Conservation (phyloP, 2,888 invertebrate species). For the Nysson spinosus region DNA sequence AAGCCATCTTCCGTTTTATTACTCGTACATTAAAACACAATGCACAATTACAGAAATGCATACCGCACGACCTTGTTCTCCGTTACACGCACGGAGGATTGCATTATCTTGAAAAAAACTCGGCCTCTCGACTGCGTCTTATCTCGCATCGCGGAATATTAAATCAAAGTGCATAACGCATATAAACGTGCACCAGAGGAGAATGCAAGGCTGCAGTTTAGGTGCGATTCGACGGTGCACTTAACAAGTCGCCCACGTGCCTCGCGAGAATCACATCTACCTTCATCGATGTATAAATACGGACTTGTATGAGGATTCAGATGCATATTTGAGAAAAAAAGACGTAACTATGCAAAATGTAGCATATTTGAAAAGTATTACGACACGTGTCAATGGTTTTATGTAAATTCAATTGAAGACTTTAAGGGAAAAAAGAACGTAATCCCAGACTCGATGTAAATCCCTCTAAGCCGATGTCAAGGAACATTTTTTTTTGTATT, state of each 20-base stretch:
- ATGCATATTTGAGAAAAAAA: no score
- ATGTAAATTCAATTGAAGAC: slow-evolving; percentile 38
- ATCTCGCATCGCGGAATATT: slow-evolving; percentile 47
- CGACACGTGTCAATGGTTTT: slow-evolving; percentile 41
- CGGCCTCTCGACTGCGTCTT: slow-evolving; percentile 28
- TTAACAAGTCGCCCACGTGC: slow-evolving; percentile 61
- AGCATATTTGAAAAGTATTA: slow-evolving; percentile 37
- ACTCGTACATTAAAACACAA: slow-evolving; percentile 37
- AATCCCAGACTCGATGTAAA: slow-evolving; percentile 47
- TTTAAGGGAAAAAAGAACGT: slow-evolving; percentile 35
- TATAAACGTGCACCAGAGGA: slow-evolving; percentile 45
- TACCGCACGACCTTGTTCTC: slow-evolving; percentile 42
- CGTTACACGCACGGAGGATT: slow-evolving; percentile 43
- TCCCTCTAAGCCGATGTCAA: no score
- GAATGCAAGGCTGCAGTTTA: slow-evolving; percentile 51
- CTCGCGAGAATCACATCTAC: slow-evolving; percentile 44
- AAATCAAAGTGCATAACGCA: slow-evolving; percentile 54
- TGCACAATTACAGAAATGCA: slow-evolving; percentile 41
- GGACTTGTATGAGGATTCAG: neutral
- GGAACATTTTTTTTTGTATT: no score
- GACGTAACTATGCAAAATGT: slow-evolving; percentile 8
- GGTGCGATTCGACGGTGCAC: slow-evolving; percentile 58
- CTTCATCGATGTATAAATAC: slow-evolving; percentile 2
- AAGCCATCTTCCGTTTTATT: slow-evolving; percentile 36
- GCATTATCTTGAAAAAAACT: slow-evolving; percentile 39